phyloP scores from a whole-genome alignment of 2,113 vertebrate species.

The Mola mola region DNA sequence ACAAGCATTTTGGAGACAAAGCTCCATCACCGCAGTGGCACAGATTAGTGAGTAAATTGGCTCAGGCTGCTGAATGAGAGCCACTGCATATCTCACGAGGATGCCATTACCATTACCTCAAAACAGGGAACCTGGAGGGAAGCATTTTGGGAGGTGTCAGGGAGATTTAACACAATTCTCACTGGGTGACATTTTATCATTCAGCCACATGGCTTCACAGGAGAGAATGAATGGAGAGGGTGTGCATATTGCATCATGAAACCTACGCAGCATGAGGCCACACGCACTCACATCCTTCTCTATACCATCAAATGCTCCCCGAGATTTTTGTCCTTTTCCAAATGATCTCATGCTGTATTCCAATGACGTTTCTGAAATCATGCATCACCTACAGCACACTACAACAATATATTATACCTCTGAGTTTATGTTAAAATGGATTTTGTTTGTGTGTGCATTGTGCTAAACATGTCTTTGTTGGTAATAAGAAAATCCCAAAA shows the following conservation, averaged over 20 bases:
- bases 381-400: background rate
- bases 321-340: constrained; percentile 10
- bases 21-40: constrained; percentile 16
- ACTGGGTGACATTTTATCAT: constrained; percentile 57
- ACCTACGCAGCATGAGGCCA: constrained; percentile 41
- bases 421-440: background rate
- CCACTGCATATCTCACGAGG: constrained; percentile 42
- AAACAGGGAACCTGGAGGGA: constrained; percentile 18
- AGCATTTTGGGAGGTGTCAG: constrained; percentile 7
- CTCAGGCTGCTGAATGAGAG: constrained; percentile 43
- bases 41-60: constrained; percentile 62
- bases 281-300: background rate
- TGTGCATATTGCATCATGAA: constrained; percentile 33
- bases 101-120: constrained; percentile 17
- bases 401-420: constrained; percentile 9
- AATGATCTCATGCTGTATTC: constrained; percentile 8
- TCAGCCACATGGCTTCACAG: constrained; percentile 46
- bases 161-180: constrained; percentile 40
- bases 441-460: too few relatives aligned
- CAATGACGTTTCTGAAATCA: background rate
- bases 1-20: constrained; percentile 48
- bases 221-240: constrained; percentile 8
- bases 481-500: background rate
- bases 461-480: constrained; percentile 12
- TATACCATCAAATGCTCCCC: constrained; percentile 18